These are phyloP conservation scores for Arrhamphus sclerolepis DNA, from an alignment of 2,797 vertebrate species.

Conservation along the genomic window DNA sequence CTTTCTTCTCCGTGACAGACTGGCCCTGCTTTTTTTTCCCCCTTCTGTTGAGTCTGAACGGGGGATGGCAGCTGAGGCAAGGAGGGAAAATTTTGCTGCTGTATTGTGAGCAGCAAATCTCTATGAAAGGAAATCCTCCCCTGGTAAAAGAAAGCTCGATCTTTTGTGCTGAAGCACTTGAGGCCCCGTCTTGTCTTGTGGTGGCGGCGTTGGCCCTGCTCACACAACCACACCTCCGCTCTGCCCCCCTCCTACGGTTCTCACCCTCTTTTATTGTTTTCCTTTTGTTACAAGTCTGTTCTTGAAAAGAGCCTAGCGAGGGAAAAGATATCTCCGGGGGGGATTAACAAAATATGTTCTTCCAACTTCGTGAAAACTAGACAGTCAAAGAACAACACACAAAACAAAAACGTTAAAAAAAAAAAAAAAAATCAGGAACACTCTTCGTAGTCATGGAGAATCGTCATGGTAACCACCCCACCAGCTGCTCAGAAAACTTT, in stretches of 20 bases:
- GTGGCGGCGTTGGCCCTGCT: conserved; percentile 16
- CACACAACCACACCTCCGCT: conserved; percentile 38
- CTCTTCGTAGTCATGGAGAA: conserved; percentile 47
- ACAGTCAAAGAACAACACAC: conserved; percentile 33
- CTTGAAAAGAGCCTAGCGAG: conserved; percentile 9
- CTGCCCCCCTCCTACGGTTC: conserved; percentile 26
- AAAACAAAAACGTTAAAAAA: too few species aligned
- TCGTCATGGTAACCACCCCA: conserved; percentile 75
- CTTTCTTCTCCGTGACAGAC: conserved; percentile 20
- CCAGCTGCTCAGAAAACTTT: conserved; percentile 60
- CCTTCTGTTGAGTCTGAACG: conserved; percentile 26
- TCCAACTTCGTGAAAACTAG: conserved; percentile 30
- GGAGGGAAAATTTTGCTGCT: conserved; percentile 39
- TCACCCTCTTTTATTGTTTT: conserved; percentile 41
- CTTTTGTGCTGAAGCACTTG: conserved; percentile 78
- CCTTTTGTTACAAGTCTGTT: conserved; percentile 44
- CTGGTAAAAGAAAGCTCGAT: conserved; percentile 70
- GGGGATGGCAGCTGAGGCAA: conserved; percentile 46
- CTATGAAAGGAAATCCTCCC: conserved; percentile 63
- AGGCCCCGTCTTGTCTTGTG: conserved; percentile 70
- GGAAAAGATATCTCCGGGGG: too few species aligned
- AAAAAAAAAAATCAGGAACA: conserved; percentile 36
- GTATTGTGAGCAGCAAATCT: conserved; percentile 49
- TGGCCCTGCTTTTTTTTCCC: conserved; percentile 2
- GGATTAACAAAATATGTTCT: too few species aligned